Evolutionary conservation across 2,797 vertebrate species (phyloP), one percentile per base, ranked within the genome.

Genomic region (Thamnophis elegans): DNA sequence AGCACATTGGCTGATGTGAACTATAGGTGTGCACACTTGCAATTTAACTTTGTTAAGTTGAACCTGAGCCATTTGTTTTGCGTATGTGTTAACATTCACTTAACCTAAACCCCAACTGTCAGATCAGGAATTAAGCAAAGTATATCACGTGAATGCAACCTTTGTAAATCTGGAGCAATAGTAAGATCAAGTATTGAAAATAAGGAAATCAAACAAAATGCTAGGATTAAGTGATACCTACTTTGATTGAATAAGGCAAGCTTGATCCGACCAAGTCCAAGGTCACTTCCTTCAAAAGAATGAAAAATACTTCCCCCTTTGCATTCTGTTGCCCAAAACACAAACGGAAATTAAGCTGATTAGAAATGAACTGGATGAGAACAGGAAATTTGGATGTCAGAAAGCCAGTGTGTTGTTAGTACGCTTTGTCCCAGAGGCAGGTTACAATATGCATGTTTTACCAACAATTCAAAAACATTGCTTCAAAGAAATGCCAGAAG

Each of bases 301-400:
- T 51, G 32, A 90, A 53, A 51, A 86, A 73, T 56, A n/a, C 62
- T 51, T 51, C 55, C 36, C n/a, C 3, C 42, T 95, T 95, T 91
- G 88, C 87, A 93, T 93, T 95, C 95, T 90, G 89, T 87, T 94
- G 5, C 90, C 0, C 0, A 87, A 11, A 36, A 90, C 87, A 90
- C 73, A 88, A 93, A 96, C 10, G 95, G 96, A 96, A 95, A 96
- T 95, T 85, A 87, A 85, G 93, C 96, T 95, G 91, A 93, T 94
- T 93, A 95, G 58, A 88, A 60, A 9, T 8, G 89, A 95, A 94
- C 82, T 93, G 68, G 85, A 92, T 94, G 89, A 94, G 93, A 89
- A 92, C 95, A 95, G 95, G 96, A 96, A 96, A 95, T 95, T 94
- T 18, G 1, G 94, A 13, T 93, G 93, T 93, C 0, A 0, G 90